Evolutionary conservation across 2,888 invertebrate species (phyloP), one percentile per base, ranked within the genome.

Genomic region (Theretra japonica): DNA sequence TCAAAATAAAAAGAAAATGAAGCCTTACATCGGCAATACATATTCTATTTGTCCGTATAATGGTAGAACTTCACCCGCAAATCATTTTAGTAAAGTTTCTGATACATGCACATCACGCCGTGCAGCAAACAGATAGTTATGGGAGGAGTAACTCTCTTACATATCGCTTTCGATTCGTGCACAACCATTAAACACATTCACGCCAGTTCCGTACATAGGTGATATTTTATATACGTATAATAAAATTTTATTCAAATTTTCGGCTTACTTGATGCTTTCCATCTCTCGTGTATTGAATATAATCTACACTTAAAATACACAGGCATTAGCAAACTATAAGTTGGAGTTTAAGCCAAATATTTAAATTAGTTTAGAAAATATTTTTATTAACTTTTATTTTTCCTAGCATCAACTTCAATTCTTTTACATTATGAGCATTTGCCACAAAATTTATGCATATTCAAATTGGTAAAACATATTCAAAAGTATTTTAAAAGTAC

Each of bases 141-240:
- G 65, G 41, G 11, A 8, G 23, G 41, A 6, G 23, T 41, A 41
- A 41, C 23, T 62, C 41, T 62, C 21, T 48, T 48, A 23, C 65
- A 65, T 48, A 48, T 65, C 48, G 65, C 65, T 65, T 65, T 17
- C 23, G 21, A 65, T 48, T 65, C 65, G 65, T 62, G 70, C 76
- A 75, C 75, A 62, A 70, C 68, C 72, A 77, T 75, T 73, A 77
- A 76, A 77, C 79, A 41, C 65, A 65, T 65, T 65, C 65, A 65
- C 65, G 65, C 65, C 65, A 65, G 65, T 65, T 65, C 65, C 65
- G 65, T 65, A 48, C 21, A 48, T 48, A 65, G 15, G 21, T 65
- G 23, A 65, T 48, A 17, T 17, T 23, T 21, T 48, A 48, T 17
- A 23, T 33, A 41, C 11, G 15, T 23, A 21, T 4, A 60, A n/a